A percentile compares a stretch with the other conserved stretches of the same genome.
phyloP scores from a whole-genome alignment of 2,888 invertebrate species.

The Zygothrica quintamaculata region DNA sequence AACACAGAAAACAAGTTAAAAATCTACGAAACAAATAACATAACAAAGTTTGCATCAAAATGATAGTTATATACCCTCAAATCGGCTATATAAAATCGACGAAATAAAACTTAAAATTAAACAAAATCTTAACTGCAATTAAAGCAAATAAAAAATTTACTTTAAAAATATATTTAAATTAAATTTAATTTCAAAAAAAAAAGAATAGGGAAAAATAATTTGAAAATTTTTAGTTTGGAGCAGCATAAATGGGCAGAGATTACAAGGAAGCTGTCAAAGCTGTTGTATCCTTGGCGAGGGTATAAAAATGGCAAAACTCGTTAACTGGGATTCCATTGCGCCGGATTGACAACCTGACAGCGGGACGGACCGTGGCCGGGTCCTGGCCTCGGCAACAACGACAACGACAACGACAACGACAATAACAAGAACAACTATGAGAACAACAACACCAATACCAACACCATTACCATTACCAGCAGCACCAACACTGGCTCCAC shows the following conservation, averaged over 20 bases:
- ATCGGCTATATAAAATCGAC: background rate
- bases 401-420: slow-evolving; percentile 25
- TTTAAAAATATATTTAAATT: too few relatives aligned
- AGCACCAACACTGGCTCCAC: slow-evolving; percentile 8
- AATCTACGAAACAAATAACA: slow-evolving; percentile 16
- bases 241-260: background rate
- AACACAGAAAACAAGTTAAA: slow-evolving; percentile 11
- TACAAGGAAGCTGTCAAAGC: slow-evolving; percentile 7
- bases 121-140: too few relatives aligned
- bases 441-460: slow-evolving; percentile 5
- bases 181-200: too few relatives aligned
- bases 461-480: slow-evolving; percentile 2
- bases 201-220: too few relatives aligned
- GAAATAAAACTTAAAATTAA: too few relatives aligned
- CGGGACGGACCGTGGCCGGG: slow-evolving; percentile 24
- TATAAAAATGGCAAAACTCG: slow-evolving; percentile 70
- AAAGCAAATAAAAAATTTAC: too few relatives aligned
- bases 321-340: slow-evolving; percentile 72
- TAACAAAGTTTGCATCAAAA: slow-evolving; percentile 2
- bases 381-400: slow-evolving; percentile 37
- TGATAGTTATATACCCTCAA: slow-evolving; percentile 34
- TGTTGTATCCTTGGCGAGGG: slow-evolving; percentile 23
- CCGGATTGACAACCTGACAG: slow-evolving; percentile 57
- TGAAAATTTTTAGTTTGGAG: too few relatives aligned
- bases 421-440: too few relatives aligned